Conservation (phyloP, 2,888 invertebrate species). For the Aleiodes alternator region DNA sequence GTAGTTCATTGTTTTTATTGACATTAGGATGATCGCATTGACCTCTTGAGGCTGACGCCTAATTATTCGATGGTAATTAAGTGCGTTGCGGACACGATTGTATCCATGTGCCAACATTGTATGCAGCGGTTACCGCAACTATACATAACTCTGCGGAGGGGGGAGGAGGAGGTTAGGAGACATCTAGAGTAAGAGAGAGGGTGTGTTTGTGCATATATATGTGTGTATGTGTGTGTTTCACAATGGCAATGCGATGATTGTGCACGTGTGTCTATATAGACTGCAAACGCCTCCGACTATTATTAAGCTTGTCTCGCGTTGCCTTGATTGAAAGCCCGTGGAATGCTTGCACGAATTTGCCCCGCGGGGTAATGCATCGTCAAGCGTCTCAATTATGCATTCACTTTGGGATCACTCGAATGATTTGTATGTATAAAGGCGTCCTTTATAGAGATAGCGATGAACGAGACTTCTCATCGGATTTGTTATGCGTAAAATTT, state of each 20-base stretch:
- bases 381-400: conserved; percentile 24
- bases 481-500: no score
- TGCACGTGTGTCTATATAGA: conserved; percentile 17
- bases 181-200: neutral
- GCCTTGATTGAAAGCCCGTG: conserved; percentile 33
- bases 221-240: neutral
- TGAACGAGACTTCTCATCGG: no score
- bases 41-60: conserved; percentile 34
- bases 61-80: conserved; percentile 55
- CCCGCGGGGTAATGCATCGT: conserved; percentile 18
- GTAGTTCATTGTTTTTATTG: conserved; percentile 25
- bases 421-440: conserved; percentile 7
- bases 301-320: conserved; percentile 34
- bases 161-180: neutral
- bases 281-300: conserved; percentile 30
- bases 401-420: conserved; percentile 5
- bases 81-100: conserved; percentile 30
- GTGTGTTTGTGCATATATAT: no score
- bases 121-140: conserved; percentile 10
- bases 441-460: neutral
- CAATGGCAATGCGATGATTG: conserved; percentile 18
- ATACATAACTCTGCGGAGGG: neutral
- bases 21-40: conserved; percentile 4
- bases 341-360: conserved; percentile 28
- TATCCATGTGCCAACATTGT: conserved; percentile 27